phyloP scores from a whole-genome alignment of 2,113 vertebrate species.

The Diadophis punctatus region DNA sequence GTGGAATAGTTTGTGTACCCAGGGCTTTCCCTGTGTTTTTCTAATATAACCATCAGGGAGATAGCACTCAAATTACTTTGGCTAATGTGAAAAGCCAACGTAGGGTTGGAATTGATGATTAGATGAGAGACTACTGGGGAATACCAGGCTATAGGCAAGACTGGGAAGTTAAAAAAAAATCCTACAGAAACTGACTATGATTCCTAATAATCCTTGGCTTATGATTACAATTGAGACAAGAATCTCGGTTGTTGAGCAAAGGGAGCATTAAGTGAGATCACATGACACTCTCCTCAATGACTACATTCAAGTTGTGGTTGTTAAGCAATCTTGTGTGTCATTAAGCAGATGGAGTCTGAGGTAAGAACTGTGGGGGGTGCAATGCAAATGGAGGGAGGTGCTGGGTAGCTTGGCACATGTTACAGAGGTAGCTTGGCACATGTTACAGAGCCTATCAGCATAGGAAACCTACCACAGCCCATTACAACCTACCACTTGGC shows the following conservation, averaged over 20 bases:
- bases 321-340: no score
- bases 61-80: background rate
- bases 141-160: background rate
- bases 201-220: background rate
- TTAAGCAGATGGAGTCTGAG: no score
- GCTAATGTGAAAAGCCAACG: background rate
- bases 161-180: background rate
- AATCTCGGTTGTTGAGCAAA: no score
- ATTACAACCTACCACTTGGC: no score
- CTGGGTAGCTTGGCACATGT: background rate
- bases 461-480: background rate
- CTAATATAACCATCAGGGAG: background rate
- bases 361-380: no score
- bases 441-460: background rate
- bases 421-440: background rate
- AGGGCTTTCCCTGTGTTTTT: background rate
- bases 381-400: background rate
- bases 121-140: background rate
- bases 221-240: no score
- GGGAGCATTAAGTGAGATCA: no score
- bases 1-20: background rate
- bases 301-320: no score
- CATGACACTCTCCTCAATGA: no score
- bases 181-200: background rate
- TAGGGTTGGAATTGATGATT: background rate